phyloP scores from a whole-genome alignment of 2,797 vertebrate genomes.

The Rhinatrema bivittatum region DNA sequence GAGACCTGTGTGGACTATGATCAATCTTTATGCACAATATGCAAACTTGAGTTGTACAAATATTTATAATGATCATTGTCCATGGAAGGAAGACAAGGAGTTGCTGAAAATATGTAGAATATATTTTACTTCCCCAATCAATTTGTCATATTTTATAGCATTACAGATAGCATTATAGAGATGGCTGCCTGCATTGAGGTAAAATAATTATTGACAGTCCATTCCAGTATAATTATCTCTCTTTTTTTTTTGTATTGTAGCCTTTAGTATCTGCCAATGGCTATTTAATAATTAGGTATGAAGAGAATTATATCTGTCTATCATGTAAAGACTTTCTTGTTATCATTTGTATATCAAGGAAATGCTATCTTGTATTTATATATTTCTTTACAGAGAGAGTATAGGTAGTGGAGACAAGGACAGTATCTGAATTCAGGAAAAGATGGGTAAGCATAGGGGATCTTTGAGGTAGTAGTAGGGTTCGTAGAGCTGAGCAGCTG shows the following conservation, averaged over 20 bases:
- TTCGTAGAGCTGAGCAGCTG: too few species aligned
- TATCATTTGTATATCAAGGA: not conserved
- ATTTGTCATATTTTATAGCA: not conserved
- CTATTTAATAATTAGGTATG: not conserved
- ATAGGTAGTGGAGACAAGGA: too few species aligned
- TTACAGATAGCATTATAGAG: not conserved
- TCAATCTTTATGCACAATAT: not conserved
- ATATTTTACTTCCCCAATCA: not conserved
- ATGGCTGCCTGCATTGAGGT: not conserved
- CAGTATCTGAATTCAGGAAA: too few species aligned
- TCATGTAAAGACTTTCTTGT: not conserved
- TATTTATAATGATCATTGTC: constrained; percentile 10
- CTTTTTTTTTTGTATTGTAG: fast-evolving
- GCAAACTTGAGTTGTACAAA: not conserved
- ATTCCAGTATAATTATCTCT: not conserved
- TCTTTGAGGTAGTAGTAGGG: too few species aligned
- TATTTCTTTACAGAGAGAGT: too few species aligned
- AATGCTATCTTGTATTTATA: not conserved
- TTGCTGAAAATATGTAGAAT: not conserved
- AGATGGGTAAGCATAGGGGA: too few species aligned
- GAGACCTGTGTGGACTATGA: not conserved
- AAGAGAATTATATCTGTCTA: not conserved
- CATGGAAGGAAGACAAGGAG: not conserved
- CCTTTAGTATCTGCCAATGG: not conserved
- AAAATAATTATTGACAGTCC: not conserved